phyloP scores from a whole-genome alignment of 2,797 vertebrate genomes.

The Bradypus variegatus region DNA sequence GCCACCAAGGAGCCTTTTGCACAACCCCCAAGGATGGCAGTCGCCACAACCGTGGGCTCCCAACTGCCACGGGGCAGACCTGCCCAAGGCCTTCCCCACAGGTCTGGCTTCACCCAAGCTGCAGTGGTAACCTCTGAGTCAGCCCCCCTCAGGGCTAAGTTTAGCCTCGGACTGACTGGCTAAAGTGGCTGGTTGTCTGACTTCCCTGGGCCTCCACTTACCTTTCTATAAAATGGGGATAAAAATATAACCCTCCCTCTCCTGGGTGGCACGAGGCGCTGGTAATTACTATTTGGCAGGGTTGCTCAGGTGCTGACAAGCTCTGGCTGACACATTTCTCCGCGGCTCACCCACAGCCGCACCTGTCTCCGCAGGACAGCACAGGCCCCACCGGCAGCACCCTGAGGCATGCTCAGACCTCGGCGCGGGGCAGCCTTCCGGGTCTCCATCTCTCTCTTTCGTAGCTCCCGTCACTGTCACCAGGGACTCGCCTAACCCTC shows the following conservation, averaged over 20 bases:
- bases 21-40: background rate
- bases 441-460: background rate
- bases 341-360: background rate
- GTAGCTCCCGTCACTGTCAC: background rate
- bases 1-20: background rate
- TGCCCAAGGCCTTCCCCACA: slow-evolving; percentile 5
- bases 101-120: slow-evolving; percentile 59
- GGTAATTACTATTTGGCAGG: slow-evolving; percentile 62
- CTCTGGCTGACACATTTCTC: slow-evolving; percentile 60
- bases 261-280: slow-evolving; percentile 52
- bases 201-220: slow-evolving; percentile 60
- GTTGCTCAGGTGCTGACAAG: slow-evolving; percentile 47
- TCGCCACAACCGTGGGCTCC: background rate
- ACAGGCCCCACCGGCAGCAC: background rate
- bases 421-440: background rate
- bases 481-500: background rate
- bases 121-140: slow-evolving; percentile 56
- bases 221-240: slow-evolving; percentile 63
- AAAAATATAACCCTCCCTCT: slow-evolving; percentile 56
- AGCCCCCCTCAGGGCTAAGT: slow-evolving; percentile 38
- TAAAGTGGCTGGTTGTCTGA: slow-evolving; percentile 54
- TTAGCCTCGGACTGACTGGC: slow-evolving; percentile 52
- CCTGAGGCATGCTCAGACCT: background rate
- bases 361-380: background rate
- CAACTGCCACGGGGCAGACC: background rate